A percentile compares a stretch with the other conserved stretches of the same genome.
phyloP scores from a whole-genome alignment of 2,888 invertebrate genomes.

The Dichetophora obliterata region DNA sequence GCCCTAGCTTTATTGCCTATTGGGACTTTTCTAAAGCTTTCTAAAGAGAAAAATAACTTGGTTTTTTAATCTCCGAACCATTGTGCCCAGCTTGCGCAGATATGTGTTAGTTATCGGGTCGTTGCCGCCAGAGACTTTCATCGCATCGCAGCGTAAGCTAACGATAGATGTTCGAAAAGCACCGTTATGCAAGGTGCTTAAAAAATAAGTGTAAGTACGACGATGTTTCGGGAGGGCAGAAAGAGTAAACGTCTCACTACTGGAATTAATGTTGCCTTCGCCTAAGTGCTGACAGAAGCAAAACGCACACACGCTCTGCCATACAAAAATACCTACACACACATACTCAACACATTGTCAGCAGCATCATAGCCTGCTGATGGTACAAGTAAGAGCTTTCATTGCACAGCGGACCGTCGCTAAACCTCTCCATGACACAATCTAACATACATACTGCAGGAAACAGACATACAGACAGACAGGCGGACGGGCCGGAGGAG shows the following conservation, averaged over 20 bases:
- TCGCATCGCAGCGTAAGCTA: constrained; percentile 51
- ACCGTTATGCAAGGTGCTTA: constrained; percentile 48
- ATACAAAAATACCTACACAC: neutral
- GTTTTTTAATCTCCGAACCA: constrained; percentile 26
- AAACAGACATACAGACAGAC: constrained; percentile 13
- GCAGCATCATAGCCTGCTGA: neutral
- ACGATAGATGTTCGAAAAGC: constrained; percentile 47
- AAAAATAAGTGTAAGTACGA: constrained; percentile 27
- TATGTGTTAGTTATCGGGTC: constrained; percentile 65
- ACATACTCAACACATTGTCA: neutral
- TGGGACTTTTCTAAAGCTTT: constrained; percentile 32
- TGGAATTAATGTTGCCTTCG: constrained; percentile 14
- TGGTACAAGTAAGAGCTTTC: constrained; percentile 10
- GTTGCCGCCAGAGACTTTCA: constrained; percentile 57
- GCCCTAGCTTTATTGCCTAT: too few relatives aligned
- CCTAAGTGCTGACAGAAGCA: constrained; percentile 30
- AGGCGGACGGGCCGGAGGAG: constrained; percentile 14
- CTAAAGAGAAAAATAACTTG: constrained; percentile 45
- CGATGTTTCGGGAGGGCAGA: constrained; percentile 18
- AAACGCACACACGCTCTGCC: neutral
- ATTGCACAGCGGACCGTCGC: constrained; percentile 5
- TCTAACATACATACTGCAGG: neutral
- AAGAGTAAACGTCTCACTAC: constrained; percentile 21
- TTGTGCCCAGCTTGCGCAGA: constrained; percentile 46
- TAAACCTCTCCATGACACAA: constrained; percentile 12